These are phyloP conservation scores for Phaethon lepturus DNA, from an alignment of 2,113 vertebrate genomes.

Conservation along the genomic window DNA sequence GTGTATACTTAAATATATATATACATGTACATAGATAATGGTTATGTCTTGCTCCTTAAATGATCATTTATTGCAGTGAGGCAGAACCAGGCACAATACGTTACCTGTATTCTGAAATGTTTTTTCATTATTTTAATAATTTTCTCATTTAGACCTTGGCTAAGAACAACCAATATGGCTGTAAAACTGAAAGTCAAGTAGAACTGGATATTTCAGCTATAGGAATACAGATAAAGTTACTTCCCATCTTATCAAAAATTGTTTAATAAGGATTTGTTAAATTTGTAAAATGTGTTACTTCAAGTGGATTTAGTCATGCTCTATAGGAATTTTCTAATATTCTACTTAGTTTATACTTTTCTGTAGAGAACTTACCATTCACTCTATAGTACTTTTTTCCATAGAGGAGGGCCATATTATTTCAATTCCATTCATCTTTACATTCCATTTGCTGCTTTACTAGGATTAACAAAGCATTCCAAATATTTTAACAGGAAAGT, in stretches of 20 bases:
- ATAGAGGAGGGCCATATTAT: background rate
- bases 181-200: background rate
- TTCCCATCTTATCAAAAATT: background rate
- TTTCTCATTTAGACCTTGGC: background rate
- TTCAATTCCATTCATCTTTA: background rate
- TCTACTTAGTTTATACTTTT: background rate
- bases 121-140: background rate
- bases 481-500: constrained; percentile 55
- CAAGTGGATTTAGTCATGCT: background rate
- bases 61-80: background rate
- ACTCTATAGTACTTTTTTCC: background rate
- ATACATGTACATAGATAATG: background rate
- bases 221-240: background rate
- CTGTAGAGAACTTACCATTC: background rate
- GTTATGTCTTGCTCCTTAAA: background rate
- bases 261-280: background rate
- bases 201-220: background rate
- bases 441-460: constrained; percentile 32
- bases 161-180: background rate
- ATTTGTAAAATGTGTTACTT: background rate
- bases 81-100: background rate
- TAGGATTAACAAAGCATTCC: background rate
- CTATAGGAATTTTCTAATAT: background rate
- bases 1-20: background rate
- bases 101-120: background rate